Conservation (phyloP, 2,797 vertebrate species). For the Argentina silus region DNA sequence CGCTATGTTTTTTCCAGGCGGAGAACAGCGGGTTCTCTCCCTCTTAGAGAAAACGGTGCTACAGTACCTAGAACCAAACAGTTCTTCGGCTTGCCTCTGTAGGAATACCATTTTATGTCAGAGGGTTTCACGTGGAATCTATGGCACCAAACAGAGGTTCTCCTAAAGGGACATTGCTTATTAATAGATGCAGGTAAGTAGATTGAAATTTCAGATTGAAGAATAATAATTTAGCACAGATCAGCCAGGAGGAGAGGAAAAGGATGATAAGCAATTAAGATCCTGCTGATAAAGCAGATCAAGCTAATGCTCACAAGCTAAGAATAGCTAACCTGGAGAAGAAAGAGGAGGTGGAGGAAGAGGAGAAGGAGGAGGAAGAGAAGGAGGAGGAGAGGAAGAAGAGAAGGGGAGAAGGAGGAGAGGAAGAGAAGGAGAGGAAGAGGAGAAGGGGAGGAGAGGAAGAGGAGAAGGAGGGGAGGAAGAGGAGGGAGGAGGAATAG, state of each 20-base stretch:
- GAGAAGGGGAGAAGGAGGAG: too few species aligned
- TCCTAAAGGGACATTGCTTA: neutral
- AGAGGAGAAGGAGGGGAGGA: too few species aligned
- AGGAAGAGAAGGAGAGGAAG: conserved; percentile 44
- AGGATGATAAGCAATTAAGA: conserved; percentile 27
- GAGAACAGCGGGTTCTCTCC: too few species aligned
- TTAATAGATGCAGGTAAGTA: conserved; percentile 12
- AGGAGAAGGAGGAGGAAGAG: conserved; percentile 1
- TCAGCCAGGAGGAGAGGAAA: neutral
- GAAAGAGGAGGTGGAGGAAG: conserved; percentile 20
- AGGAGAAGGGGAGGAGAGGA: conserved; percentile 31
- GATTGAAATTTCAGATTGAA: neutral
- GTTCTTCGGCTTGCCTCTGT: too few species aligned
- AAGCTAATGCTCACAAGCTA: neutral
- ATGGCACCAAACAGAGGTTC: too few species aligned
- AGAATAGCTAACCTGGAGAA: neutral
- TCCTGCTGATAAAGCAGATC: conserved; percentile 13
- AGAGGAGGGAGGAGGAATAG: conserved; percentile 51
- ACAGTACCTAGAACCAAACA: too few species aligned
- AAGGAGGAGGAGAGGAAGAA: neutral
- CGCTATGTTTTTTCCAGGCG: too few species aligned
- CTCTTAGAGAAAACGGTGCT: too few species aligned
- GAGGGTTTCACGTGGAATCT: too few species aligned
- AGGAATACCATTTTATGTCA: too few species aligned
- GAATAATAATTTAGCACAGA: neutral